phyloP scores from a whole-genome alignment of 2,888 invertebrate species.

The Chaetoderma sp. region DNA sequence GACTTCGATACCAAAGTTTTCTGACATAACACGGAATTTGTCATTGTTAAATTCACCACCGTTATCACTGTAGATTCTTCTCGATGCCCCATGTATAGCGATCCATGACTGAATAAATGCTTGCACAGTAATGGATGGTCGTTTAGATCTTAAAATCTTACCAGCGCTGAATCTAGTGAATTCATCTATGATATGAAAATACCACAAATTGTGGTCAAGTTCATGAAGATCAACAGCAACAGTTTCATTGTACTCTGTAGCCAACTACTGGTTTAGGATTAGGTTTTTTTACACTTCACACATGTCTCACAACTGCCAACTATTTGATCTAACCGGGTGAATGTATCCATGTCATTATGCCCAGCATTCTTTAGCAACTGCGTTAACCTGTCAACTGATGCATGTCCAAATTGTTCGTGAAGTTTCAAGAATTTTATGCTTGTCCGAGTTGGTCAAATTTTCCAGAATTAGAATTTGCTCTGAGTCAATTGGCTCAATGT shows the following conservation, averaged over 20 bases:
- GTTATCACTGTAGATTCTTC: not conserved
- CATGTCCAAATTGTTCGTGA: not conserved
- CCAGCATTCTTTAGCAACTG: not conserved
- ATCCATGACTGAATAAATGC: not conserved
- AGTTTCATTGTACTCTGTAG: not conserved
- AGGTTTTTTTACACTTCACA: not conserved
- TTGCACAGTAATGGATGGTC: not conserved
- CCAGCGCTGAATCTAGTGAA: constrained; percentile 3
- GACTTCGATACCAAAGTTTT: constrained; percentile 7
- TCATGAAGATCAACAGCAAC: not conserved
- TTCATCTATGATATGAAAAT: constrained; percentile 2
- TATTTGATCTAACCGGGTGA: not conserved
- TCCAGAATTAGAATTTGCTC: too few relatives aligned
- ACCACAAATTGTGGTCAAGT: not conserved
- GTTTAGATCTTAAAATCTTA: not conserved
- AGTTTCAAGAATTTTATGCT: not conserved
- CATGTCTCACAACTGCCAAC: not conserved
- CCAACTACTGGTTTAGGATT: not conserved
- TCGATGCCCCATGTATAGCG: not conserved
- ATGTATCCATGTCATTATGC: not conserved
- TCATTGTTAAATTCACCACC: not conserved
- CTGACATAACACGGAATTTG: not conserved
- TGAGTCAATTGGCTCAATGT: too few relatives aligned
- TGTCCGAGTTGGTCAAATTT: too few relatives aligned
- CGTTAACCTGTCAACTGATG: not conserved